Conservation (phyloP, 2,888 invertebrate species). For the Anoplius nigerrimus region DNA sequence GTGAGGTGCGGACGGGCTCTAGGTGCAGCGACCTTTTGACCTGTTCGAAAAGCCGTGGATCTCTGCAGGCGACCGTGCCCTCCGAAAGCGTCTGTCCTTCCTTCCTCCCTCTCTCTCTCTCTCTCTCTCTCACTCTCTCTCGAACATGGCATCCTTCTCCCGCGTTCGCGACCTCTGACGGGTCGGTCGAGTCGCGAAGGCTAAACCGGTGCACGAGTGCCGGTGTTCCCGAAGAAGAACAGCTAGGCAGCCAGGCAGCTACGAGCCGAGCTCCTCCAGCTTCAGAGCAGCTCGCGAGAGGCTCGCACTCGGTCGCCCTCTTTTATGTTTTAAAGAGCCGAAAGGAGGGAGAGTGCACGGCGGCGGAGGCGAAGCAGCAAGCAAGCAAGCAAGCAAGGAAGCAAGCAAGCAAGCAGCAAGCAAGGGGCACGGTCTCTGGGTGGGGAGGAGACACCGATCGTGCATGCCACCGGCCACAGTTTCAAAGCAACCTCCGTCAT, state of each 20-base stretch:
- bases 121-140: background rate
- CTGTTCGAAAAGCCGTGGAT: constrained; percentile 31
- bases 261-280: constrained; percentile 30
- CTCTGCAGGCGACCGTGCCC: background rate
- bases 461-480: constrained; percentile 69
- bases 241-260: too few species aligned
- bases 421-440: constrained; percentile 54
- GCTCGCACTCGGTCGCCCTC: constrained; percentile 22
- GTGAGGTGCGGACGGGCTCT: constrained; percentile 11
- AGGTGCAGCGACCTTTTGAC: constrained; percentile 34
- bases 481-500: constrained; percentile 73
- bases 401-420: constrained; percentile 13
- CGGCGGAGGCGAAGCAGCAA: constrained; percentile 17
- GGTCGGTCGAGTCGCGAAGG: background rate
- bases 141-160: too few species aligned
- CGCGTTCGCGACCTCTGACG: background rate
- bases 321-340: constrained; percentile 55
- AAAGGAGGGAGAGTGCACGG: constrained; percentile 23
- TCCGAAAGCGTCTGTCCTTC: constrained; percentile 12
- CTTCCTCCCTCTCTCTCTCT: constrained; percentile 7
- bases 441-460: constrained; percentile 69
- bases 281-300: constrained; percentile 8
- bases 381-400: constrained; percentile 3
- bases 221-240: too few species aligned
- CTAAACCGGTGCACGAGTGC: constrained; percentile 2